Evolutionary conservation across 2,113 vertebrate genomes (phyloP).

Genomic region (Stercorarius parasiticus): DNA sequence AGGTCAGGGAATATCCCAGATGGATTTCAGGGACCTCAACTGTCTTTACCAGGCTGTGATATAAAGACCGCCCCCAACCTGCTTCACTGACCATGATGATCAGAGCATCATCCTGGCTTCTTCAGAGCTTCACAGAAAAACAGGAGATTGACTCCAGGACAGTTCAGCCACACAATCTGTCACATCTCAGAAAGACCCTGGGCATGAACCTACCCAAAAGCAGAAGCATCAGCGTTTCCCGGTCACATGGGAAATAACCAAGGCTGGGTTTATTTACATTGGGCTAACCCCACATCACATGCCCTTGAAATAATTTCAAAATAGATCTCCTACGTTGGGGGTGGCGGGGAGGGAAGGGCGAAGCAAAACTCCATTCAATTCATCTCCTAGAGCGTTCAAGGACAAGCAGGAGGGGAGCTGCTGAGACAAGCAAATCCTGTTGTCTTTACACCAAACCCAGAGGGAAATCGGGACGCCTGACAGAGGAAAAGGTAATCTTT

Average conservation of each 20-base stretch:
- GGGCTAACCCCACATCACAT: neutral
- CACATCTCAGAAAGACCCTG: neutral
- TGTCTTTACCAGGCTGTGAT: neutral
- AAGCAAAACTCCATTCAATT: neutral
- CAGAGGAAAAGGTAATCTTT: neutral
- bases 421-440: slow-evolving; percentile 29
- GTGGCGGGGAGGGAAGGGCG: neutral
- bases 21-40: neutral
- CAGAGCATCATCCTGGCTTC: fast-evolving
- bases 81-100: neutral
- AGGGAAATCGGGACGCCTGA: neutral
- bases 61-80: neutral
- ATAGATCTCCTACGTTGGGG: neutral
- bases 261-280: neutral
- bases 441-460: slow-evolving; percentile 29
- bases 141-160: neutral
- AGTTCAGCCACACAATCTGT: neutral
- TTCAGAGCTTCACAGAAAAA: neutral
- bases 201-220: neutral
- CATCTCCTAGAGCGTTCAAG: neutral
- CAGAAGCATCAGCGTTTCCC: neutral
- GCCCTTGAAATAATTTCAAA: neutral
- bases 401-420: neutral
- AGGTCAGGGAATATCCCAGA: neutral
- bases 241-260: neutral